Evolutionary conservation across 37 sponge, comb jelly and placozoan genomes (phyloP), one percentile per base, ranked within the genome.

Genomic region (Hormiphora californensis): DNA sequence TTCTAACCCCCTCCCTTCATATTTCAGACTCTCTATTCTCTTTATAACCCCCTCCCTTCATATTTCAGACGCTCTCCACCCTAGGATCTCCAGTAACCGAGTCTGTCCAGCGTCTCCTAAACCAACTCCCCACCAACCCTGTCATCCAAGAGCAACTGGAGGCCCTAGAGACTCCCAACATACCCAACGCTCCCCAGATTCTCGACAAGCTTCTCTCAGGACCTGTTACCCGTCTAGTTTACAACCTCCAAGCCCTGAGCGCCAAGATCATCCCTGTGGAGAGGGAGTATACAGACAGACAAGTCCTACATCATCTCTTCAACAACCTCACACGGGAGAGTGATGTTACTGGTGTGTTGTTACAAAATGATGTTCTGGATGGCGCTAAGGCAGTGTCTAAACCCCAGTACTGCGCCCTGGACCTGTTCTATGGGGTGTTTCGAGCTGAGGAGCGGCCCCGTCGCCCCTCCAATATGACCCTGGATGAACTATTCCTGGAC

Each of bases 211-310:
- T 73, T 0, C 81, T 73, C 17, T 43, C 81, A 37, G 81, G 81
- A 41, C 81, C 81, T 73, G 81, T 73, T 30, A 73, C 81, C 44
- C 40, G 43, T 43, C 40, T 73, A 33, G 43, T 46, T 28, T 73
- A 73, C 81, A 73, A 73, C 23, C 81, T 73, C 46, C 46, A 73
- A 28, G 81, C 81, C 9, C 40, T 73, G n/a, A 73, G 81, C 43
- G 81, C 81, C 23, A 1, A 46, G 81, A 73, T 73, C 25, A 73
- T 73, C 46, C 81, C 81, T 2, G 81, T 73, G 43, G 81, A 73
- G 81, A 73, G 25, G 23, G 81, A 73, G 28, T 73, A 43, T n/a
- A 43, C 81, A 1, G 81, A 73, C 46, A 73, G 81, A 40, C 81
- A 43, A 27, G 81, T 46, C 23, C 81, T 73, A 0, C 40, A 73